A percentile compares a stretch with the other conserved stretches of the same genome.
phyloP scores from a whole-genome alignment of 2,888 invertebrate species.

The Psylliodes chrysocephalus region DNA sequence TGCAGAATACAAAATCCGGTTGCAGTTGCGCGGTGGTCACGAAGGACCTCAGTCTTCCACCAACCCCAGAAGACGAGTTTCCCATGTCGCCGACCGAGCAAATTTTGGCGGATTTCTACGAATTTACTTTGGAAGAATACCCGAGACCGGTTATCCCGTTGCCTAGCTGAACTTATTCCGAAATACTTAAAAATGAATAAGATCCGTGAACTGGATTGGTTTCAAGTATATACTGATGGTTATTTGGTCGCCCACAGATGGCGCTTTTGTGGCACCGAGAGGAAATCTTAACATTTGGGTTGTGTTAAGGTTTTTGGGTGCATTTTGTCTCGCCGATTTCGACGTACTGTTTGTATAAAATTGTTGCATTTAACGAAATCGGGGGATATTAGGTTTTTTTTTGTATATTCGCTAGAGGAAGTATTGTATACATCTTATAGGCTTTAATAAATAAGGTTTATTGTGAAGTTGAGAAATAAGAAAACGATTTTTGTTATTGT shows the following conservation, averaged over 20 bases:
- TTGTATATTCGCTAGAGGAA: background rate
- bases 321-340: background rate
- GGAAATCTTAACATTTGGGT: background rate
- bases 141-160: conserved; percentile 74
- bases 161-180: conserved; percentile 61
- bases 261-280: background rate
- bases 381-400: conserved; percentile 4
- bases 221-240: background rate
- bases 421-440: background rate
- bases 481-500: background rate
- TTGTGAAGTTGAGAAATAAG: background rate
- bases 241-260: background rate
- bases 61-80: conserved; percentile 44
- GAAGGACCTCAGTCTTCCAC: conserved; percentile 60
- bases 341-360: background rate
- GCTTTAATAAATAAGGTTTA: background rate
- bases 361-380: background rate
- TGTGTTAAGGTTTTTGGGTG: background rate
- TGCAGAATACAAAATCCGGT: conserved; percentile 60
- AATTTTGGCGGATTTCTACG: conserved; percentile 74
- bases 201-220: conserved; percentile 7
- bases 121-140: conserved; percentile 72
- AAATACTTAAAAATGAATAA: background rate
- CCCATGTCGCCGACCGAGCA: conserved; percentile 71
- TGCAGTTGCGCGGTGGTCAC: conserved; percentile 70